Evolutionary conservation across 2,888 invertebrate species (phyloP).

Genomic region (Bombylius discolor): DNA sequence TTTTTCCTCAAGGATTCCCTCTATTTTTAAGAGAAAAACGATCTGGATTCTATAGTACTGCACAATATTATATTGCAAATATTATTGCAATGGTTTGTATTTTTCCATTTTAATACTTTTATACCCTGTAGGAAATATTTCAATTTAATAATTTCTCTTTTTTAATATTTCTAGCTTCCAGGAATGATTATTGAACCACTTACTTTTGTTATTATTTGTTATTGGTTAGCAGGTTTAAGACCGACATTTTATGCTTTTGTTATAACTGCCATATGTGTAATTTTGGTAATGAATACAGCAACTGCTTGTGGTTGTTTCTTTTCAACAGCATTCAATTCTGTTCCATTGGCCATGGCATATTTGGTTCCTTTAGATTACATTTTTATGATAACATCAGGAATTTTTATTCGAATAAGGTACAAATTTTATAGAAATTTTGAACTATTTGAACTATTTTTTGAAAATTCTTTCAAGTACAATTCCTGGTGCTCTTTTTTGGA

Average conservation of each 20-base stretch:
- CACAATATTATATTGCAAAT: conserved; percentile 68
- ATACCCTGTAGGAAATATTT: conserved; percentile 1
- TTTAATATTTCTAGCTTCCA: conserved; percentile 52
- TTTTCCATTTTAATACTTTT: neutral
- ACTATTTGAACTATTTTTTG: neutral
- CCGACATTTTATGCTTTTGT: conserved; percentile 53
- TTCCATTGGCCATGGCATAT: conserved; percentile 68
- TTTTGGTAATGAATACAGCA: conserved; percentile 73
- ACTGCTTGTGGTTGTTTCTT: conserved; percentile 82
- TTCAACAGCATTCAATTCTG: conserved; percentile 68
- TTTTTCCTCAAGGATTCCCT: conserved; percentile 70
- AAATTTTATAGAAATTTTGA: neutral
- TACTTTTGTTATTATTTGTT: conserved; percentile 67
- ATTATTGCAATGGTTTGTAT: conserved; percentile 58
- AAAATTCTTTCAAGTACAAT: conserved; percentile 44
- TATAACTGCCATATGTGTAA: conserved; percentile 54
- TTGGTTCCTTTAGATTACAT: conserved; percentile 76
- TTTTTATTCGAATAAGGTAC: conserved; percentile 70
- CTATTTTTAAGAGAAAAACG: conserved; percentile 68
- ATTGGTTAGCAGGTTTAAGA: conserved; percentile 75
- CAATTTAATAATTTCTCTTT: conserved; percentile 14
- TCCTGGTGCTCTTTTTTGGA: conserved; percentile 59
- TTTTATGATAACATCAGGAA: conserved; percentile 76
- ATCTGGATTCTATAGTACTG: conserved; percentile 68
- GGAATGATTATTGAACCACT: conserved; percentile 72